These are phyloP conservation scores for western clawed frog (Xenopus tropicalis) DNA, from an alignment of 2,113 vertebrate species.

Conservation along the genomic window DNA sequence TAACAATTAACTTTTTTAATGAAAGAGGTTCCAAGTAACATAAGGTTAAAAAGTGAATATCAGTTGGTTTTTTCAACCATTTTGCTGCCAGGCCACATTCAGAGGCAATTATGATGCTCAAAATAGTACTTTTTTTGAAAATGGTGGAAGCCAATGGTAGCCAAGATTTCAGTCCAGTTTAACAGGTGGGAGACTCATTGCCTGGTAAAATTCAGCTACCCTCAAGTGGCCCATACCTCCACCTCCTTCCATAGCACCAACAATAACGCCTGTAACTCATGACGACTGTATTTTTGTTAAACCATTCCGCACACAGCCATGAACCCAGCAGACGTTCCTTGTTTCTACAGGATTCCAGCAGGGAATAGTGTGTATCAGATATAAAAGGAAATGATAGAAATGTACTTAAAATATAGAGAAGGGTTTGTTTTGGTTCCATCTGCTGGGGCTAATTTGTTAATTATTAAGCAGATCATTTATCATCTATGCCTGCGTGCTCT, in stretches of 20 bases:
- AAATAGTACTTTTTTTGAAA: too few species aligned
- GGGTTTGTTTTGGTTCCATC: slow-evolving; percentile 63
- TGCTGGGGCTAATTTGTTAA: slow-evolving; percentile 69
- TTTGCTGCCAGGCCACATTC: too few species aligned
- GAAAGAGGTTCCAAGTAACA: too few species aligned
- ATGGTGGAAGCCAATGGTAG: too few species aligned
- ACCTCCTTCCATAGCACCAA: slow-evolving; percentile 3
- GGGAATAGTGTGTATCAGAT: not conserved
- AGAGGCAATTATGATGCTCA: too few species aligned
- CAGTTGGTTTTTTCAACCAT: too few species aligned
- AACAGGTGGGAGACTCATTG: not conserved
- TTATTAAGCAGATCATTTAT: slow-evolving; percentile 68
- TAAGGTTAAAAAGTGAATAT: too few species aligned
- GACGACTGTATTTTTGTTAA: slow-evolving; percentile 23
- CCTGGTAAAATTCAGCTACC: slow-evolving; percentile 13
- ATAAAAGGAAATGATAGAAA: slow-evolving; percentile 33
- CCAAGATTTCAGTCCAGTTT: too few species aligned
- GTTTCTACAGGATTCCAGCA: slow-evolving; percentile 24
- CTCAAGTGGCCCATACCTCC: slow-evolving; percentile 31
- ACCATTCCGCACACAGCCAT: slow-evolving; percentile 18
- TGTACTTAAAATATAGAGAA: slow-evolving; percentile 43
- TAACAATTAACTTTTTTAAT: too few species aligned
- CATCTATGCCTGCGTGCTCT: slow-evolving; percentile 57
- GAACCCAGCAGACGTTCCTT: slow-evolving; percentile 13
- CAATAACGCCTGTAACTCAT: slow-evolving; percentile 29